Conservation (phyloP, 2,797 vertebrate genomes). For the Coranthus polyacanthus region DNA sequence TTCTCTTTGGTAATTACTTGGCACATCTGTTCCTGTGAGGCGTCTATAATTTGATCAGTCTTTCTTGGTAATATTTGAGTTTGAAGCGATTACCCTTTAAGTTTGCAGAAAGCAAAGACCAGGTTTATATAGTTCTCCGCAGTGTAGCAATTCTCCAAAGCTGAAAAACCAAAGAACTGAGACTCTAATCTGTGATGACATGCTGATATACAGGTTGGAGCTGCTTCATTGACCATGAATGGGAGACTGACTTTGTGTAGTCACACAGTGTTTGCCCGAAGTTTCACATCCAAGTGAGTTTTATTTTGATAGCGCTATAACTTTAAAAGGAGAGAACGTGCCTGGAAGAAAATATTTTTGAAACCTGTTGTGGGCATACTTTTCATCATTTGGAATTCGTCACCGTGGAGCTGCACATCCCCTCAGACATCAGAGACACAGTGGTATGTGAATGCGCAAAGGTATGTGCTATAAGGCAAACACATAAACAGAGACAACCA, state of each 20-base stretch:
- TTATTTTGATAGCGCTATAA: slow-evolving; percentile 56
- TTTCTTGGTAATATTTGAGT: slow-evolving; percentile 17
- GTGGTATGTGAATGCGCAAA: slow-evolving; percentile 16
- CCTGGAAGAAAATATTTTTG: slow-evolving; percentile 45
- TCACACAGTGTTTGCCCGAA: slow-evolving; percentile 59
- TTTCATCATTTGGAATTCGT: slow-evolving; percentile 61
- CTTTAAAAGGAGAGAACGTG: slow-evolving; percentile 58
- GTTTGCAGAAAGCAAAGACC: slow-evolving; percentile 8
- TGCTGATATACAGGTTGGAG: slow-evolving; percentile 65
- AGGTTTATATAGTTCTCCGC: slow-evolving; percentile 21
- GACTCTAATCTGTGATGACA: slow-evolving; percentile 67
- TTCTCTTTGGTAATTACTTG: slow-evolving; percentile 43
- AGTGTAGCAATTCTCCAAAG: slow-evolving; percentile 24
- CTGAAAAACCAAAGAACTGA: slow-evolving; percentile 51
- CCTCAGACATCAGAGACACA: slow-evolving; percentile 37
- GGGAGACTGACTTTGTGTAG: slow-evolving; percentile 64
- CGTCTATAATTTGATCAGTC: slow-evolving; percentile 31
- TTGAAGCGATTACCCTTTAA: slow-evolving; percentile 27
- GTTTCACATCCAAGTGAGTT: slow-evolving; percentile 62
- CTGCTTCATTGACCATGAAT: slow-evolving; percentile 68
- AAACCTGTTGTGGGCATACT: slow-evolving; percentile 35
- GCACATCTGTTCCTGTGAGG: slow-evolving; percentile 18
- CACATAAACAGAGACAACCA: slow-evolving; percentile 16
- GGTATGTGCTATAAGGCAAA: slow-evolving; percentile 31
- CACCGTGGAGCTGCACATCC: slow-evolving; percentile 37